phyloP scores from a whole-genome alignment of 2,888 invertebrate genomes.

The Ectropis crepuscularia region DNA sequence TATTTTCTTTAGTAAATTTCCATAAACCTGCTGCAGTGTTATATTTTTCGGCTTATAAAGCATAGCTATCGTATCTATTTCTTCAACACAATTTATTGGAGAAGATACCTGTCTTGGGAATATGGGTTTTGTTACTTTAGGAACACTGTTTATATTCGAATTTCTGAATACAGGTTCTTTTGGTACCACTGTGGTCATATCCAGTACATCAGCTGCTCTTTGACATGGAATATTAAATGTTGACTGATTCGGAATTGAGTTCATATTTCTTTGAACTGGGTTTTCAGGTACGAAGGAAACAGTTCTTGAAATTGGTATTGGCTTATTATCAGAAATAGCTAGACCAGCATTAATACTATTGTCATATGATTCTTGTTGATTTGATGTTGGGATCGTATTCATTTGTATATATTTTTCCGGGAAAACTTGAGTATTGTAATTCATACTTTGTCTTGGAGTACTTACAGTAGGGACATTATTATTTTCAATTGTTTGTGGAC shows the following conservation, averaged over 20 bases:
- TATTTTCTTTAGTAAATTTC: conserved; percentile 58
- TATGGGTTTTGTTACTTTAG: conserved; percentile 38
- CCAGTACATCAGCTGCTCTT: conserved; percentile 55
- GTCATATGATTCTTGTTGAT: conserved; percentile 6
- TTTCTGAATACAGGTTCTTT: conserved; percentile 33
- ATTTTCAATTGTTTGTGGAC: conserved; percentile 18
- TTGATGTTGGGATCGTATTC: not conserved
- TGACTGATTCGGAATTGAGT: conserved; percentile 22
- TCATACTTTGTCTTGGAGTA: conserved; percentile 6
- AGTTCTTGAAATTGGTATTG: conserved; percentile 26
- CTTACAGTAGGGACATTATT: conserved; percentile 4
- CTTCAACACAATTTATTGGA: conserved; percentile 44
- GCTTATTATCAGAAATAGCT: conserved; percentile 22
- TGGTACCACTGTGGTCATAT: conserved; percentile 44
- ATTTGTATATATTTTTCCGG: conserved; percentile 4
- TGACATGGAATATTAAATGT: conserved; percentile 58
- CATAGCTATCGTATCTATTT: conserved; percentile 51
- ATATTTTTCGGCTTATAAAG: conserved; percentile 59
- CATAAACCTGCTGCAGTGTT: conserved; percentile 53
- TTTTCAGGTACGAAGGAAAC: conserved; percentile 22
- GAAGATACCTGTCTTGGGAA: conserved; percentile 40
- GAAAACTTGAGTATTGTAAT: not conserved
- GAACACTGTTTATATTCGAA: conserved; percentile 37
- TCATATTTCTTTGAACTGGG: conserved; percentile 22
- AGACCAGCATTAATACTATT: conserved; percentile 9